phyloP scores from a whole-genome alignment of 2,797 vertebrate genomes.

The Synaphobranchus kaupii region DNA sequence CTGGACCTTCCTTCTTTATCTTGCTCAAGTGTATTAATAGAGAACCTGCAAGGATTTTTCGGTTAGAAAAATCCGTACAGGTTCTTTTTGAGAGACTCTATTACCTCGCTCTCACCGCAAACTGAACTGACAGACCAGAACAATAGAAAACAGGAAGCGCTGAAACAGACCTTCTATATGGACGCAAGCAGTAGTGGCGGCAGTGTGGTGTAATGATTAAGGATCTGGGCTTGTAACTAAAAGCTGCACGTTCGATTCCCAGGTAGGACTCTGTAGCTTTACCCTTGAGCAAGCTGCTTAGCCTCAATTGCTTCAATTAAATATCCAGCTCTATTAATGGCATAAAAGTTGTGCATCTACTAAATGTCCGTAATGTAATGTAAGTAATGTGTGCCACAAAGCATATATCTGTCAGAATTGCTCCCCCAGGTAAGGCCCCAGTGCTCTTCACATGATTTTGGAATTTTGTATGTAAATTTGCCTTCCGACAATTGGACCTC shows the following conservation, averaged over 20 bases:
- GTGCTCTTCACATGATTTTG: neutral
- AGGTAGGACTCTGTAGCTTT: no score
- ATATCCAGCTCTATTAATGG: no score
- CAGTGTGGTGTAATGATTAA: no score
- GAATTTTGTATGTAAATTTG: neutral
- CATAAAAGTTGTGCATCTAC: no score
- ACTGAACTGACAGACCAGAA: neutral
- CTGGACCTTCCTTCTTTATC: neutral
- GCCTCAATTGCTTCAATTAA: no score
- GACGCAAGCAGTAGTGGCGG: no score
- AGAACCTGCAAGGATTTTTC: neutral
- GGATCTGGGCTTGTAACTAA: no score
- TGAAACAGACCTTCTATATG: neutral
- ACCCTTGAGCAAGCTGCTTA: no score
- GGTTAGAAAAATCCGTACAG: neutral
- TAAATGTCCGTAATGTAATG: no score
- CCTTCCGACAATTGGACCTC: neutral
- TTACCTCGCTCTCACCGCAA: neutral
- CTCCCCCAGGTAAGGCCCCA: neutral
- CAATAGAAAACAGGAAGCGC: neutral
- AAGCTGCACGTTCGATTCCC: no score
- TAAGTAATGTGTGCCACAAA: neutral
- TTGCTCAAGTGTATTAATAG: no score
- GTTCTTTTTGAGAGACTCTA: neutral
- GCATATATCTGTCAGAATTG: neutral